A percentile compares a stretch with the other conserved stretches of the same genome.
Evolutionary conservation across 2,113 vertebrate species (phyloP).

Genomic region (Phrynocephalus versicolor): DNA sequence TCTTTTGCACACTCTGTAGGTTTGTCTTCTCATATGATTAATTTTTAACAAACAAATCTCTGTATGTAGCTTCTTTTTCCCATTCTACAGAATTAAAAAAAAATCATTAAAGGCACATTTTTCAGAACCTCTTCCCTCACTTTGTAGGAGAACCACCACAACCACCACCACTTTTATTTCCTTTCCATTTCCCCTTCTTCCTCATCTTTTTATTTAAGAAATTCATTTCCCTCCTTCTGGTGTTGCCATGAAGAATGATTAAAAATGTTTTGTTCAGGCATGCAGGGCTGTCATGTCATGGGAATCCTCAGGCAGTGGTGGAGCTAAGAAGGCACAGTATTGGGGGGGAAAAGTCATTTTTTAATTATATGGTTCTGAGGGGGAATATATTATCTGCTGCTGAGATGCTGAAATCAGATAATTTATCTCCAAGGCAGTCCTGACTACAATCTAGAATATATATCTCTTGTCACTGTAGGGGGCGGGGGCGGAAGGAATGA

Average conservation of each 20-base stretch:
- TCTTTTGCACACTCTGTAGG: too few species aligned
- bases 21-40: constrained; percentile 43
- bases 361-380: constrained; percentile 78
- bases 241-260: constrained; percentile 44
- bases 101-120: constrained; percentile 6
- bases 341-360: constrained; percentile 76
- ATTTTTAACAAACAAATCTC: constrained; percentile 41
- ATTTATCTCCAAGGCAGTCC: constrained; percentile 77
- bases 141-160: constrained; percentile 16
- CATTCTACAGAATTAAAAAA: constrained; percentile 12
- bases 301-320: constrained; percentile 57
- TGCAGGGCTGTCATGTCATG: constrained; percentile 41
- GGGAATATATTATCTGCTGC: constrained; percentile 74
- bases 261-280: constrained; percentile 59
- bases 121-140: neutral
- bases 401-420: constrained; percentile 74
- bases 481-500: constrained; percentile 69
- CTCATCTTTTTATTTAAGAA: neutral
- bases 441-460: constrained; percentile 70
- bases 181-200: neutral
- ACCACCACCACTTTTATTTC: too few species aligned
- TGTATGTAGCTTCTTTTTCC: constrained; percentile 13
- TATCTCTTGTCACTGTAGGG: constrained; percentile 72
- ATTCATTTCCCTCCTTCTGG: neutral
- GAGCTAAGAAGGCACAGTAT: constrained; percentile 55